Evolutionary conservation across 1,140 invertebrate species (phyloP).

Genomic region (Tenebrio molitor): DNA sequence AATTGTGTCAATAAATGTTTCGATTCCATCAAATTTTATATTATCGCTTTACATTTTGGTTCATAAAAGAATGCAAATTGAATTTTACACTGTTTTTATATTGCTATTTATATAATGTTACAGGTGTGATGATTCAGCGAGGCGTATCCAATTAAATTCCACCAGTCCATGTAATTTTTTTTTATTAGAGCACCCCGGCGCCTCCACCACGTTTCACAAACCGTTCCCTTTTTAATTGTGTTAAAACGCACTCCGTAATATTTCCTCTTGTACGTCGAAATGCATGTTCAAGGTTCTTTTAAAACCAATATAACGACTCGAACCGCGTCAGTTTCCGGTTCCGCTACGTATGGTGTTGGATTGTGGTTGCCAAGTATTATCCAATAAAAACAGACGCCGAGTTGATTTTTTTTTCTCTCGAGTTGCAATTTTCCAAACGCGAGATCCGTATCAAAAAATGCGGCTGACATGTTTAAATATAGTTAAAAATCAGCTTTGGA

Average conservation of each 20-base stretch:
- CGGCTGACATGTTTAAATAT: slow-evolving; percentile 46
- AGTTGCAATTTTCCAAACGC: slow-evolving; percentile 48
- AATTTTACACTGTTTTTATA: too few species aligned
- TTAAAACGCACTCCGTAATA: not conserved
- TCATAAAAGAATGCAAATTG: too few species aligned
- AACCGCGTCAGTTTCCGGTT: slow-evolving; percentile 39
- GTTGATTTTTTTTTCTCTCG: slow-evolving; percentile 9
- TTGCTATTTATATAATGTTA: too few species aligned
- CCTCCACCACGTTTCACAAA: slow-evolving; percentile 8
- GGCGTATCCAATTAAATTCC: too few species aligned
- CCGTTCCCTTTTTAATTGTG: not conserved
- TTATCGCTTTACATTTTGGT: too few species aligned
- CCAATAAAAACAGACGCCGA: slow-evolving; percentile 42
- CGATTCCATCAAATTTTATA: too few species aligned
- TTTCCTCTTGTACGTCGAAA: not conserved
- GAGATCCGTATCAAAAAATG: slow-evolving; percentile 48
- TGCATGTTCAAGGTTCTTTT: slow-evolving; percentile 15
- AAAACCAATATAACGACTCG: slow-evolving; percentile 12
- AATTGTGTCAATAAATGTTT: too few species aligned
- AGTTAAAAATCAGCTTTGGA: slow-evolving; percentile 42
- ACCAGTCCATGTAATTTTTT: too few species aligned
- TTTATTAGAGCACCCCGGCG: not conserved
- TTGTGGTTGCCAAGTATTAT: slow-evolving; percentile 22
- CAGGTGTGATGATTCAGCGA: too few species aligned
- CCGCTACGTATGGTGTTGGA: slow-evolving; percentile 16